Conservation (phyloP, 2,797 vertebrate genomes). For the Danionella dracula region DNA sequence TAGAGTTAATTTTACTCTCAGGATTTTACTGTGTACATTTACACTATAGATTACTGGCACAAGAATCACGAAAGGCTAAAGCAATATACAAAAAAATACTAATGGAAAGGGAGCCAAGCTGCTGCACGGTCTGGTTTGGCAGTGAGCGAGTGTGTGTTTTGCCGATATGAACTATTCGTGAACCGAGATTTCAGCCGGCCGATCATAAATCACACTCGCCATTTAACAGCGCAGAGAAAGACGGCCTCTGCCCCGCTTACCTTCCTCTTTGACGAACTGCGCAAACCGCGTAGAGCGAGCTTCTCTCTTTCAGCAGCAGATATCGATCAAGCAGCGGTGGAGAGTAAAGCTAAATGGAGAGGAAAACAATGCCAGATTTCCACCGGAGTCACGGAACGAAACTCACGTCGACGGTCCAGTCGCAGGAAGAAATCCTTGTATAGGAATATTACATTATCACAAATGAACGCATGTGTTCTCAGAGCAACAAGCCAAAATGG, state of each 20-base stretch:
- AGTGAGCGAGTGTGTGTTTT: slow-evolving; percentile 53
- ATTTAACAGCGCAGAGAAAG: slow-evolving; percentile 84
- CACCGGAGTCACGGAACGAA: slow-evolving; percentile 59
- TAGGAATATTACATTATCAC: slow-evolving; percentile 67
- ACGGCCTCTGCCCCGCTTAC: slow-evolving; percentile 93
- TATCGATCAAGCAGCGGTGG: slow-evolving; percentile 78
- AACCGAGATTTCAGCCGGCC: slow-evolving; percentile 98
- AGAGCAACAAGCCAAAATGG: slow-evolving; percentile 69
- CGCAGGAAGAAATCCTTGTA: too few relatives aligned
- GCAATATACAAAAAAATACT: slow-evolving; percentile 39
- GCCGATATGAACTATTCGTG: slow-evolving; percentile 97
- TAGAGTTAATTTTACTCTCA: too few relatives aligned
- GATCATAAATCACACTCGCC: slow-evolving; percentile 99
- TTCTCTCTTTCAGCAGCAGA: slow-evolving; percentile 75
- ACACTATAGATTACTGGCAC: too few relatives aligned
- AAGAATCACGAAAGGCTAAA: slow-evolving; percentile 60
- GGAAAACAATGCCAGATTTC: slow-evolving; percentile 39
- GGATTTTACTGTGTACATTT: too few relatives aligned
- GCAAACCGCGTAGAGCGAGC: slow-evolving; percentile 80
- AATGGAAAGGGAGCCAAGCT: slow-evolving; percentile 54
- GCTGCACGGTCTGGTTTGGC: slow-evolving; percentile 59
- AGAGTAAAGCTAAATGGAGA: slow-evolving; percentile 67
- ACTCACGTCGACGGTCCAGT: slow-evolving; percentile 44
- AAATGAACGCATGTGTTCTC: slow-evolving; percentile 76
- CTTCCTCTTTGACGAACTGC: slow-evolving; percentile 94